Percentiles rank a stretch among this genome's conserved stretches.
phyloP scores from a whole-genome alignment of 2,888 invertebrate genomes.

The Hirtodrosophila confusa region DNA sequence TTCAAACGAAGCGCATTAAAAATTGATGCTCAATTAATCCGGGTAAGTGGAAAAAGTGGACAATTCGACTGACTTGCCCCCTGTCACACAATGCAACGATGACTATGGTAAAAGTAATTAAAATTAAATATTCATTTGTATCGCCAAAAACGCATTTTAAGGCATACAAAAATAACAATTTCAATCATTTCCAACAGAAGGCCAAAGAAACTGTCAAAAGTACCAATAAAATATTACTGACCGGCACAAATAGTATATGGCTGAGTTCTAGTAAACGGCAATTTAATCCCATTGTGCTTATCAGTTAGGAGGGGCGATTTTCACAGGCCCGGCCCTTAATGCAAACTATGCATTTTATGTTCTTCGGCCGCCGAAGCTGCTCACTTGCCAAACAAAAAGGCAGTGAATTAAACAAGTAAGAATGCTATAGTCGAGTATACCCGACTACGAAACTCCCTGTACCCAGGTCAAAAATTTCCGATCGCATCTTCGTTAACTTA shows the following conservation, averaged over 20 bases:
- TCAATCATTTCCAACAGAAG: too few relatives aligned
- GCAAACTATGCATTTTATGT: constrained; percentile 16
- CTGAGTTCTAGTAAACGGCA: neutral
- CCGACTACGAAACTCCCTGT: too few relatives aligned
- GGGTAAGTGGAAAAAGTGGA: constrained; percentile 32
- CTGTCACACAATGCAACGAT: constrained; percentile 2
- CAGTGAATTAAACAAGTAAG: constrained; percentile 8
- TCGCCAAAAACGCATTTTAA: too few relatives aligned
- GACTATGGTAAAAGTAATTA: neutral
- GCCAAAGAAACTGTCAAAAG: too few relatives aligned
- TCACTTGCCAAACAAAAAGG: constrained; percentile 8
- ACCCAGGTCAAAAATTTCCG: too few relatives aligned
- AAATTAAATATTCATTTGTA: neutral
- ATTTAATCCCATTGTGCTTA: constrained; percentile 9
- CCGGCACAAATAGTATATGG: too few relatives aligned
- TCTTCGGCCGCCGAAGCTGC: constrained; percentile 1
- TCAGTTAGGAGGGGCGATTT: neutral
- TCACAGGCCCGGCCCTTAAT: constrained; percentile 2
- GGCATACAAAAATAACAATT: too few relatives aligned
- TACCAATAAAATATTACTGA: too few relatives aligned
- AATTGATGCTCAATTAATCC: constrained; percentile 60
- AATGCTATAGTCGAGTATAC: too few relatives aligned
- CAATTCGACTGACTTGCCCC: constrained; percentile 21
- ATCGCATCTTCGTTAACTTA: too few relatives aligned
- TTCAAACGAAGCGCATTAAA: constrained; percentile 36